Percentiles rank a stretch among this genome's conserved stretches.
These are phyloP conservation scores for Struthio camelus DNA, from an alignment of 2,113 vertebrate genomes.

Conservation along the genomic window DNA sequence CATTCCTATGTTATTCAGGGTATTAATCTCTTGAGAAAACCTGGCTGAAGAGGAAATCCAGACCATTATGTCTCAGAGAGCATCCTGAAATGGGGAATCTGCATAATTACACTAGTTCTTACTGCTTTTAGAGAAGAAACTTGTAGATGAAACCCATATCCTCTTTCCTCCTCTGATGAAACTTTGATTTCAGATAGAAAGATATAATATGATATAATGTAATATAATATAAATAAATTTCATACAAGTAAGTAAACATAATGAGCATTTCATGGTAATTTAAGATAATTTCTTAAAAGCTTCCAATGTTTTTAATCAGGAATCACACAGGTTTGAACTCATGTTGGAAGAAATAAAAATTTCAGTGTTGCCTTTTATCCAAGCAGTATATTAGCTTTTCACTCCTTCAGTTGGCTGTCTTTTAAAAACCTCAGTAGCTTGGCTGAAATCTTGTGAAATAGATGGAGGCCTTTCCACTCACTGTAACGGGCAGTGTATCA, in stretches of 20 bases:
- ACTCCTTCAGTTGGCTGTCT: fast-evolving
- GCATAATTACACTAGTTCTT: not conserved
- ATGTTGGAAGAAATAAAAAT: not conserved
- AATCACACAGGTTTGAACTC: not conserved
- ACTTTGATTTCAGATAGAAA: not conserved
- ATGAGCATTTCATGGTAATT: not conserved
- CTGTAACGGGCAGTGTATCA: not conserved
- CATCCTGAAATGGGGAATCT: not conserved
- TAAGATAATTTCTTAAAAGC: not conserved
- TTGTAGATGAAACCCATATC: not conserved
- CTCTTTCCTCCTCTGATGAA: not conserved
- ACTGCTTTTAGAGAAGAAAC: not conserved
- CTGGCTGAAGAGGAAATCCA: not conserved
- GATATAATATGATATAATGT: not conserved
- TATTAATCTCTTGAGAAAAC: not conserved
- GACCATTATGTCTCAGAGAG: not conserved
- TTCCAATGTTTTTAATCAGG: not conserved
- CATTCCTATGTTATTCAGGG: not conserved
- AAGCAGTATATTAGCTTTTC: not conserved
- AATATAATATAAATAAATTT: not conserved
- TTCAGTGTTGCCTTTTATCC: not conserved
- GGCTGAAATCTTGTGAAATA: not conserved
- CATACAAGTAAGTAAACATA: not conserved
- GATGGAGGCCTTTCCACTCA: not conserved
- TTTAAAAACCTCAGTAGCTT: not conserved